These are phyloP conservation scores for Orthosia gothica DNA, from an alignment of 2,888 invertebrate genomes.

Conservation along the genomic window DNA sequence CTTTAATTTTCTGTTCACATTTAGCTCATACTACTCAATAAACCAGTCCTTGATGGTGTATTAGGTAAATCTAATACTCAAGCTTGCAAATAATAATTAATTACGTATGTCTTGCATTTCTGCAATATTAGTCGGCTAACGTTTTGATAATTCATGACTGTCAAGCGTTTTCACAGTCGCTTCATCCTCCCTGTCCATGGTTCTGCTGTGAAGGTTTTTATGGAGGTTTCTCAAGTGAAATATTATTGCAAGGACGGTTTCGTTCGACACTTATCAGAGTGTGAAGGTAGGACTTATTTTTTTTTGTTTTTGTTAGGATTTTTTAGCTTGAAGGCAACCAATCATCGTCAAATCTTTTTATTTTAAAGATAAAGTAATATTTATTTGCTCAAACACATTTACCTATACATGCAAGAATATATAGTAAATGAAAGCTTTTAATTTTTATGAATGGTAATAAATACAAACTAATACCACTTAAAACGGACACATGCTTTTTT, in stretches of 20 bases:
- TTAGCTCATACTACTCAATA: background rate
- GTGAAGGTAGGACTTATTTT: background rate
- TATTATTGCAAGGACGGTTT: slow-evolving; percentile 11
- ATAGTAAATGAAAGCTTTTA: no score
- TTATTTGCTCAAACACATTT: no score
- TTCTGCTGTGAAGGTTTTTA: slow-evolving; percentile 23
- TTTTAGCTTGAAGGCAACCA: no score
- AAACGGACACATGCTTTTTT: no score
- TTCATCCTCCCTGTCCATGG: slow-evolving; percentile 10
- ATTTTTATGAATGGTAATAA: no score
- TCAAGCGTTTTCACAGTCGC: slow-evolving; percentile 13
- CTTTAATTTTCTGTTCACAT: no score
- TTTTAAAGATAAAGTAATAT: no score
- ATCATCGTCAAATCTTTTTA: no score
- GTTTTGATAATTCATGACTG: slow-evolving; percentile 50
- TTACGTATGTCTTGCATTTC: slow-evolving; percentile 16
- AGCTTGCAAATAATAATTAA: background rate
- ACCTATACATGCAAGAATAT: no score
- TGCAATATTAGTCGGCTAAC: slow-evolving; percentile 30
- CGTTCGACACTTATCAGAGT: background rate
- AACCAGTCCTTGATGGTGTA: background rate
- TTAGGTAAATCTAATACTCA: background rate
- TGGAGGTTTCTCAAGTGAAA: slow-evolving; percentile 26
- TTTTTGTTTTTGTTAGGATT: no score
- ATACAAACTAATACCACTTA: background rate